Evolutionary conservation across 2,797 vertebrate genomes (phyloP).

Genomic region (Sebastes paucispinis): DNA sequence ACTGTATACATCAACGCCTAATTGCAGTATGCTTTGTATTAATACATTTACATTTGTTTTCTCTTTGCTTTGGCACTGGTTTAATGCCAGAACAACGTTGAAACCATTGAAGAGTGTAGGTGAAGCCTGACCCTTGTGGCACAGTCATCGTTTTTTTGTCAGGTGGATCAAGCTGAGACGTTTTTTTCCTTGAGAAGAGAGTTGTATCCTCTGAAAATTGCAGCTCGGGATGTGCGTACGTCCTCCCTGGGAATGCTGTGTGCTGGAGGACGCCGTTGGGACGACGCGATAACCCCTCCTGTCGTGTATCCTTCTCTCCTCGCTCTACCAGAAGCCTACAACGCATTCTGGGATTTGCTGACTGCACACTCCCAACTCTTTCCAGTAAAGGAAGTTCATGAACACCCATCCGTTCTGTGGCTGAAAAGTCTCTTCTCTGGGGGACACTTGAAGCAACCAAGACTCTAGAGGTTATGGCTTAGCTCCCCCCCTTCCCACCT

Average conservation of each 20-base stretch:
- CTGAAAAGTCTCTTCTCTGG: neutral
- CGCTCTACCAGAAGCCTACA: conserved; percentile 4
- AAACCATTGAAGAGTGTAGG: conserved; percentile 28
- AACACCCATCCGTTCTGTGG: neutral
- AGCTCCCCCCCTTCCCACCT: neutral
- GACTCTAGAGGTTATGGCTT: conserved; percentile 21
- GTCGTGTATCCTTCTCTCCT: neutral
- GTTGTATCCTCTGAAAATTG: conserved; percentile 16
- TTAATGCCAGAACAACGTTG: conserved; percentile 64
- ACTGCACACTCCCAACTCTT: neutral
- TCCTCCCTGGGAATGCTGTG: conserved; percentile 48
- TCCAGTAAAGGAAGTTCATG: neutral
- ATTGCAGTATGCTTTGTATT: conserved; percentile 72
- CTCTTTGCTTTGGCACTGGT: conserved; percentile 72
- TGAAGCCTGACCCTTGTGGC: conserved; percentile 53
- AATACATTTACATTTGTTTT: conserved; percentile 66
- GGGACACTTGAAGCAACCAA: conserved; percentile 25
- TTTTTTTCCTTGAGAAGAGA: conserved; percentile 36
- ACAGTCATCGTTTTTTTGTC: conserved; percentile 39
- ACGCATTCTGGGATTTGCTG: conserved; percentile 19
- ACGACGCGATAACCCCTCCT: neutral
- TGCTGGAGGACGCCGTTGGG: conserved; percentile 47
- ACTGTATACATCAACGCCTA: conserved; percentile 63
- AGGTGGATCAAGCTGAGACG: conserved; percentile 21
- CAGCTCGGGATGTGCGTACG: neutral